Evolutionary conservation across 2,113 vertebrate genomes (phyloP).

Genomic region (Gorsachius goisagi): DNA sequence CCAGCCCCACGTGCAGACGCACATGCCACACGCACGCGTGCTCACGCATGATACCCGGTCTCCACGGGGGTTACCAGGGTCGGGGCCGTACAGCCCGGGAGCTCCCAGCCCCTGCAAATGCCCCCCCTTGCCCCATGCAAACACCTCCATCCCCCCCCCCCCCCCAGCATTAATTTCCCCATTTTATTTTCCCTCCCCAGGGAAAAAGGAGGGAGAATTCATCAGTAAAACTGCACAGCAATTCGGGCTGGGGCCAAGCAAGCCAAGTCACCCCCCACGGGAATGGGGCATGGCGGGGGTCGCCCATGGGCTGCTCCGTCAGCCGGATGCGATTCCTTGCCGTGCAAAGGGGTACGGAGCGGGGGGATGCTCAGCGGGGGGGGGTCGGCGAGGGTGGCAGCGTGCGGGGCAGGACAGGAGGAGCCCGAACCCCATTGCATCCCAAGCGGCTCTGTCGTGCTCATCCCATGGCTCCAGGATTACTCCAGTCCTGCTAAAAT

Average conservation of each 20-base stretch:
- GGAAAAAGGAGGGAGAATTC: neutral
- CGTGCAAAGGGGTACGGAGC: accelerated
- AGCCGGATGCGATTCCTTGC: neutral
- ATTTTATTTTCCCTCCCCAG: neutral
- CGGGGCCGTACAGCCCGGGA: accelerated
- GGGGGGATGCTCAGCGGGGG: accelerated
- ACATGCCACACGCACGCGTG: neutral
- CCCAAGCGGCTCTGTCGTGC: neutral
- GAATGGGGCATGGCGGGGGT: accelerated
- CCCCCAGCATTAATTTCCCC: neutral
- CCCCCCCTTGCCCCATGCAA: too few species aligned
- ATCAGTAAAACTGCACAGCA: neutral
- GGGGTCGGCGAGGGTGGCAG: accelerated
- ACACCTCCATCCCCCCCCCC: accelerated
- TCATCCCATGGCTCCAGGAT: neutral
- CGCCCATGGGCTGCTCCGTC: accelerated
- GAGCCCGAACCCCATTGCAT: neutral
- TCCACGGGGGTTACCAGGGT: neutral
- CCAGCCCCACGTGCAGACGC: neutral
- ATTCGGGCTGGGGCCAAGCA: neutral
- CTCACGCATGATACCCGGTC: neutral
- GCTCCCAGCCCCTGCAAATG: neutral
- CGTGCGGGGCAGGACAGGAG: accelerated
- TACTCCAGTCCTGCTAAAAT: neutral
- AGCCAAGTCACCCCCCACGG: accelerated